Evolutionary conservation across 35 echinoderm and acorn worm genomes (phyloP).

Genomic region (Amphiura filiformis): DNA sequence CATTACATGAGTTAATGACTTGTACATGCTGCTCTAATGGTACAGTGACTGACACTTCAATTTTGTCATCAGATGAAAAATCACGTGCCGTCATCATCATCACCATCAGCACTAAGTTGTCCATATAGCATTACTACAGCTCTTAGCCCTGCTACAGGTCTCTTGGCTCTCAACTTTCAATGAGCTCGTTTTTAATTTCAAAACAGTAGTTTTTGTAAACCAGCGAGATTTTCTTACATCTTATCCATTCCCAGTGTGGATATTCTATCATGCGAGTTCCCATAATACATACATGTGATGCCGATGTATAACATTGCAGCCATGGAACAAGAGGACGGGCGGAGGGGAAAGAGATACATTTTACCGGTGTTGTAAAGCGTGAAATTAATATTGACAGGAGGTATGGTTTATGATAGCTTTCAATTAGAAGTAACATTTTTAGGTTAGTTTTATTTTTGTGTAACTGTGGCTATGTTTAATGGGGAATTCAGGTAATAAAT

Average conservation of each 20-base stretch:
- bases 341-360: constrained; percentile 11
- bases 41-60: no score
- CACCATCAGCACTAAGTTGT: not conserved
- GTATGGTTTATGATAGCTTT: not conserved
- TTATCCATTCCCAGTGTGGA: not conserved
- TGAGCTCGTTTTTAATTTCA: constrained; percentile 7
- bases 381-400: constrained; percentile 1
- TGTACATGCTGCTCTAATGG: no score
- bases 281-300: not conserved
- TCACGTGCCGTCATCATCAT: not conserved
- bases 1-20: no score
- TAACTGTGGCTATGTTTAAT: no score
- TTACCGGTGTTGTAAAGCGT: not conserved
- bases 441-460: not conserved
- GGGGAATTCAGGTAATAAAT: no score
- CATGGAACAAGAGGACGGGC: no score
- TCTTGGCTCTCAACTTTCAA: not conserved
- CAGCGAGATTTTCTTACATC: not conserved
- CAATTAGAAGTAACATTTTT: not conserved
- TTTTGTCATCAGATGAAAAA: not conserved
- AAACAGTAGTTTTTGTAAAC: constrained; percentile 2
- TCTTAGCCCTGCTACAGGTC: not conserved
- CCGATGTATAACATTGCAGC: not conserved
- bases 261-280: not conserved
- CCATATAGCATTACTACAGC: not conserved